Evolutionary conservation across 2,113 vertebrate genomes (phyloP), one percentile per base, ranked within the genome.

Genomic region (Hymenochirus boettgeri): DNA sequence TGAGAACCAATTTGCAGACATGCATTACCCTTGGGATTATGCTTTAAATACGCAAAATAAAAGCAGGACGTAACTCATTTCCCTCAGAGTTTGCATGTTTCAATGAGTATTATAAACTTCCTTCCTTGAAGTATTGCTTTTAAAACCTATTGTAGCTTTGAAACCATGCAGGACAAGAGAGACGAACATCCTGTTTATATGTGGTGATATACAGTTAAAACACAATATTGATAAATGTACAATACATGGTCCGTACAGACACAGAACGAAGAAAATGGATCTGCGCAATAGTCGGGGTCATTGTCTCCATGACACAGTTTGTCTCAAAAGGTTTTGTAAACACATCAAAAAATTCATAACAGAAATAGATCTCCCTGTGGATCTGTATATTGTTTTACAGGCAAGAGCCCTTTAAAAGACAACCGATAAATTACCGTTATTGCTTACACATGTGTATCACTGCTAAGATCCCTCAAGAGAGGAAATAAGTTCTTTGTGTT

Each of bases 61-160:
- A 78, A 75, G 82, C 86, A 88, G 86, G 87, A 88, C 76, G 25
- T 86, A 84, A 75, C 81, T 89, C 86, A 89, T 82, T 89, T 87
- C 85, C 82, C 84, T 72, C 73, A 74, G 71, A 9, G 50, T 75
- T 81, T 78, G 70, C 50, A 73, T 76, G 75, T 73, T 75, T 74
- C 79, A 55, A 73, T 55, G 61, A 83, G 75, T 77, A 78, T 77
- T 66, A 80, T 81, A 80, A 74, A 76, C 74, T 85, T 88, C 86
- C 88, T 88, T 89, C 87, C 86, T 86, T 77, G 71, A 51, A 39
- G 5, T 77, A 76, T 71, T 76, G 72, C 70, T 69, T 78, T 80
- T 71, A 74, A 77, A 80, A 76, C 80, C 76, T 78, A 76, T 78
- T 78, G 67, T 82, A 82, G 84, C 83, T 75, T 80, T 50, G 69